A percentile compares a stretch with the other conserved stretches of the same genome.
Conservation (phyloP, 2,888 invertebrate species). For the Cabera pusaria region DNA sequence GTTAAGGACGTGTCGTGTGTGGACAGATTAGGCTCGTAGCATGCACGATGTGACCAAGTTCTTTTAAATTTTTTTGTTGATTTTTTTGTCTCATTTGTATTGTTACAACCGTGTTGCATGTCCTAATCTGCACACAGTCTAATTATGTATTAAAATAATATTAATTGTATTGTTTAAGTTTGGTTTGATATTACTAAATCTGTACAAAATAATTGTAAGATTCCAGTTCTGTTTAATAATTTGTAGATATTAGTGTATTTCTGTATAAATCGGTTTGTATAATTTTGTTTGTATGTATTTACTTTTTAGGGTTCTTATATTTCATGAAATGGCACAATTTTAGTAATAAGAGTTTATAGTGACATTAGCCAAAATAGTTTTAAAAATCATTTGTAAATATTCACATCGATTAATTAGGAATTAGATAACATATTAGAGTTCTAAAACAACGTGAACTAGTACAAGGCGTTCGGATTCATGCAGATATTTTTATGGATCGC, state of each 20-base stretch:
- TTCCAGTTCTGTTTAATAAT: slow-evolving; percentile 47
- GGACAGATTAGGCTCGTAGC: slow-evolving; percentile 45
- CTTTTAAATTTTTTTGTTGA: slow-evolving; percentile 27
- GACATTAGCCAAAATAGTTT: slow-evolving; percentile 81
- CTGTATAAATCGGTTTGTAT: slow-evolving; percentile 39
- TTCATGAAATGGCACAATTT: slow-evolving; percentile 75
- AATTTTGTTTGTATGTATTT: slow-evolving; percentile 38
- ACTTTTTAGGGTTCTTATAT: slow-evolving; percentile 42
- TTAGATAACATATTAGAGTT: slow-evolving; percentile 51
- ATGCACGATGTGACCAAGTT: slow-evolving; percentile 33
- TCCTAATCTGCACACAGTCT: slow-evolving; percentile 46
- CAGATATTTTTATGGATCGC: slow-evolving; percentile 17
- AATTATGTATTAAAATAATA: slow-evolving; percentile 32
- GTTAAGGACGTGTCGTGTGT: slow-evolving; percentile 34
- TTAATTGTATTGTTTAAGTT: slow-evolving; percentile 56
- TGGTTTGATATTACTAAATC: slow-evolving; percentile 59
- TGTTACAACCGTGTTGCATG: slow-evolving; percentile 33
- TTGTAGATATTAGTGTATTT: slow-evolving; percentile 63
- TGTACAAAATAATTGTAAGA: slow-evolving; percentile 77
- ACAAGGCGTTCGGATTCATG: slow-evolving; percentile 67
- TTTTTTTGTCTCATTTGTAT: slow-evolving; percentile 24
- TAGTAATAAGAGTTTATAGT: slow-evolving; percentile 73
- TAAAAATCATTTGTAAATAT: slow-evolving; percentile 73
- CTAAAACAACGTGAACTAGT: slow-evolving; percentile 67
- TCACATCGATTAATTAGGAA: slow-evolving; percentile 63